Base-by-base conservation (phyloP, 2,888 invertebrate species). In the Prostheceraeus crozeri region DNA sequence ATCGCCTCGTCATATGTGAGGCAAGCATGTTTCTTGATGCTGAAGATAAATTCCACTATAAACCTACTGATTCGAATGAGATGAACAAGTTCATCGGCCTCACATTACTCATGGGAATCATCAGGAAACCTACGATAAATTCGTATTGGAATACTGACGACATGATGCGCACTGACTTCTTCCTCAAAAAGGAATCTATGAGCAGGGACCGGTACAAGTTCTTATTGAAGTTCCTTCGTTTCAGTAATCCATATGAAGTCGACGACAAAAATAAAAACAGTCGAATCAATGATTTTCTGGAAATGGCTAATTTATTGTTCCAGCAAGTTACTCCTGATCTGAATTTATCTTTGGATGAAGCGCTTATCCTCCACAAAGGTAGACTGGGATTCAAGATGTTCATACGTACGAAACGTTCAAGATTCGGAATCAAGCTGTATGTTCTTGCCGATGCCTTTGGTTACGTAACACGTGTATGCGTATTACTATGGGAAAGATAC, bases 61-160 rank as follows among this genome's bases (percentile, higher is more conserved):
- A 28, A 28, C 48, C 48, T 48, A 48, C 48, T 25, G 40, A 40
- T 40, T 14, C 40, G 14, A 19, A 40, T 40, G 40, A 40, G 28
- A 48, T 48, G 48, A 8, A 48, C 25, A 48, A 21, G 48, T 48
- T 48, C 48, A 21, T 48, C 14, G 23, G 14, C 16, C 27, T 48
- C n/a, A 48, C 48, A 25, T 30, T 48, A 6, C 48, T 6, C 23
- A 48, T 48, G 48, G 48, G 48, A 48, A 14, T 48, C 27, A 48
- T 48, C 48, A 48, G 48, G 14, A 48, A 48, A 48, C 48, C 48
- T 30, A 48, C 48, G 28, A 48, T 48, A 8, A 48, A 48, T 48
- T 48, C 48, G n/a, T 48, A 48, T 14, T 48, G 48, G 48, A 48
- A 48, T 48, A 19, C 23, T 8, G 48, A 48, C 27, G 48, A 48